Evolutionary conservation across 2,888 invertebrate species (phyloP), one percentile per base, ranked within the genome.

Genomic region (Cylindroiulus punctatus): DNA sequence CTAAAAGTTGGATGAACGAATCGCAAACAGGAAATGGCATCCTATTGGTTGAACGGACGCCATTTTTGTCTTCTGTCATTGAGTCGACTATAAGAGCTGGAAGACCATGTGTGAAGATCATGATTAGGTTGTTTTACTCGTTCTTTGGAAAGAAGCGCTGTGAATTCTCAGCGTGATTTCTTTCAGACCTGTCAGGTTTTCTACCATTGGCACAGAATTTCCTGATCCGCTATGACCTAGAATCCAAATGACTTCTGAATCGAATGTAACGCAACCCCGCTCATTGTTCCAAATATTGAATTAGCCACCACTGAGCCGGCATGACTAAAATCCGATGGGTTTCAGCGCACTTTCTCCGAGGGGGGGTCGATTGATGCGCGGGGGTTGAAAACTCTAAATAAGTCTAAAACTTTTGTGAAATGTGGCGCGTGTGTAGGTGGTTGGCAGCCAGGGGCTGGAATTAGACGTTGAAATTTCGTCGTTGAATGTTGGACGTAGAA

Each of bases 381-480:
- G 19, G 52, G 52, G 52, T 52, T 52, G 52, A 19, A 52, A 44
- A 36, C 36, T 36, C 44, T 52, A n/a, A n/a, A n/a, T n/a, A n/a
- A n/a, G n/a, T n/a, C n/a, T n/a, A 4, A 10, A 52, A 52, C 52
- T 52, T 52, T 52, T 52, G 52, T 52, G 52, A 52, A 52, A 52
- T 52, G 52, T 19, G 52, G 52, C 52, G 52, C 52, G 52, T 52
- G 52, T 52, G 52, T 52, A 52, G 52, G 52, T 52, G 52, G 52
- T 52, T 52, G 52, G 5, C n/a, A n/a, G 52, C 52, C 52, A 52
- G 52, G n/a, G 52, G 52, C 52, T 52, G 2, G 8, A 52, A 52
- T 52, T 52, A 52, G 52, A 52, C 52, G 52, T 52, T 52, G n/a
- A 52, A n/a, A 52, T 52, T 52, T 52, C n/a, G 52, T 52, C 52